Base-by-base conservation (phyloP, 2,113 vertebrate genomes). In the Excalfactoria chinensis region DNA sequence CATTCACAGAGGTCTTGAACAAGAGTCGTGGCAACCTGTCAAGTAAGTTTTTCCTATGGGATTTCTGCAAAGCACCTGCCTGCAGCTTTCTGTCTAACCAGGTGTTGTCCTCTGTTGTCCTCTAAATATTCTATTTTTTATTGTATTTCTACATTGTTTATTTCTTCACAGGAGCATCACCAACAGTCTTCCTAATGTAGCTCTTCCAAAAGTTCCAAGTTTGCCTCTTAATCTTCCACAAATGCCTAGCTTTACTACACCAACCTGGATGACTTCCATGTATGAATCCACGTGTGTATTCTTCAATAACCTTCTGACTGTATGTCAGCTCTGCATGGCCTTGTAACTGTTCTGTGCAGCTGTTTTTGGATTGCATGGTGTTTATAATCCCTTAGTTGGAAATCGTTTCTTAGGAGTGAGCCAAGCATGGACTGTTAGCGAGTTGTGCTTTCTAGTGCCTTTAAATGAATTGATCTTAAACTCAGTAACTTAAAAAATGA, bases 271-370 rank as follows among this genome's bases (percentile, higher is more conserved):
- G 98, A 98, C 98, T 96, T 98, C 99, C 90, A 97, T 99, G 97
- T 99, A 98, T 98, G 98, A 99, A 74, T 99, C 98, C 99, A 99
- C 98, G 98, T 99, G 99, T 98, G 99, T 99, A 99, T 98, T 95
- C 97, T 96, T 97, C 96, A 97, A 87, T 96, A 96, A 96, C 95
- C 97, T 95, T 95, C 96, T 97, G 94, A 93, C 95, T 96, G 94
- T 96, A 97, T 97, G 95, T 97, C 96, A 97, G 96, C 97, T 98
- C 96, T 98, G 98, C 98, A 98, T 97, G 98, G 97, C 98, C 96
- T 97, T 96, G 97, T 97, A 97, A 92, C 60, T 97, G 95, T 97
- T 93, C 97, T 97, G 96, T 97, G 96, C 95, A 96, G 94, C 94
- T 95, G 92, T 96, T 88, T 97, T 95, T 96, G 96, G 84, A 97